These are phyloP conservation scores for Gymnothorax reevesii DNA, from an alignment of 2,797 vertebrate genomes.

Conservation along the genomic window DNA sequence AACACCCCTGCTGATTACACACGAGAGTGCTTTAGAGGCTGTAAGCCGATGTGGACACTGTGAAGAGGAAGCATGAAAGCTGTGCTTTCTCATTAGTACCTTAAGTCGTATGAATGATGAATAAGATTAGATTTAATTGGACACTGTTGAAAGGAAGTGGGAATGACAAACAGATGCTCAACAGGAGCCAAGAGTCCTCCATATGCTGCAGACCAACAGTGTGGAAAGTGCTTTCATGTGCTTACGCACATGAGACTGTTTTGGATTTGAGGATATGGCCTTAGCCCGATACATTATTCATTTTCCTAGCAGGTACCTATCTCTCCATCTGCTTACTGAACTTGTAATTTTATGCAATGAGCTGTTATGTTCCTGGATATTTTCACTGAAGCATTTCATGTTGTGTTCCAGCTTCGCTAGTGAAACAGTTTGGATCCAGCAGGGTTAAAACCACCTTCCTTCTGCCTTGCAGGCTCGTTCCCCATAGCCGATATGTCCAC, in stretches of 20 bases:
- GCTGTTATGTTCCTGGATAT: not conserved
- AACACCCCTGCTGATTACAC: not conserved
- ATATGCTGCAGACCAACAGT: slow-evolving; percentile 24
- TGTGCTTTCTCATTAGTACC: slow-evolving; percentile 26
- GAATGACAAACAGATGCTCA: slow-evolving; percentile 26
- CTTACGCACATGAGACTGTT: slow-evolving; percentile 12
- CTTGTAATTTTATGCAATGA: not conserved
- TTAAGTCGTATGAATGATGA: slow-evolving; percentile 26
- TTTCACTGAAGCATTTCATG: not conserved
- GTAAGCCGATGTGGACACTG: not conserved
- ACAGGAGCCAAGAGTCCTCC: slow-evolving; percentile 22
- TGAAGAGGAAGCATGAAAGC: slow-evolving; percentile 22
- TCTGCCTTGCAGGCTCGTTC: not conserved
- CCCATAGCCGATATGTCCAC: not conserved
- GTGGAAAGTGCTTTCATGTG: slow-evolving; percentile 15
- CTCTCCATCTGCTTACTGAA: not conserved
- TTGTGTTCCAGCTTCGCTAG: not conserved
- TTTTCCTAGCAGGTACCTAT: not conserved
- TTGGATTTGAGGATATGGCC: slow-evolving; percentile 23
- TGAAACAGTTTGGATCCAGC: not conserved
- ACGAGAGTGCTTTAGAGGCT: not conserved
- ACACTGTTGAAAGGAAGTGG: slow-evolving; percentile 32
- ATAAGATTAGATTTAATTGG: slow-evolving; percentile 36
- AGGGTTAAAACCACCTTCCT: not conserved
- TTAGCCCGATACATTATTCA: slow-evolving; percentile 1